Evolutionary conservation across 2,113 vertebrate species (phyloP), one percentile per base, ranked within the genome.

Genomic region (Brienomyrus longianalis): DNA sequence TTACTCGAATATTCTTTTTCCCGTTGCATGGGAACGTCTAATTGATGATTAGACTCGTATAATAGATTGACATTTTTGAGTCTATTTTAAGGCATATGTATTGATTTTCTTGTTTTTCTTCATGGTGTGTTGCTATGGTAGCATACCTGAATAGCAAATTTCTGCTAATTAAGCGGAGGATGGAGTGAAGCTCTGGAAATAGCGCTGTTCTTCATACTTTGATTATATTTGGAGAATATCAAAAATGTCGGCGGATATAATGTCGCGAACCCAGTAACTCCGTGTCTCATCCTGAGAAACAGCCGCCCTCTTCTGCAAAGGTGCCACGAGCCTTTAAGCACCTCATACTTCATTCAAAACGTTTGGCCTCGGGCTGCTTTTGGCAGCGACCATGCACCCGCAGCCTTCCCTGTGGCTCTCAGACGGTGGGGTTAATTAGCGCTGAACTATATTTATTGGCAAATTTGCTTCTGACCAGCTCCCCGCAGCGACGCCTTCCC

Each of bases 51-150:
- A 85, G 27, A 74, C 50, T 31, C 56, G 77, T 27, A 86, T 83
- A 89, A 80, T 89, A 59, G 74, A 54, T 66, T 89, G 88, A 51
- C 70, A 70, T 51, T 54, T 54, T 80, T 80, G 9, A 5, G 19
- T 31, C n/a, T 77, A 31, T 89, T 89, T 89, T 89, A 80, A 89
- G 88, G 13, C 21, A 5, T 35, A 52, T 27, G 43, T 70, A 47
- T 70, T 70, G 70, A 89, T 80, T 89, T 89, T 35, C 66, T 52
- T 51, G 39, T 4, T 35, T 27, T 51, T 77, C 45, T 89, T 51
- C 88, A 52, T 52, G 48, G 62, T 54, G 27, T 35, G 88, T 89
- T 80, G 88, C 88, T 52, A 89, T 89, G 66, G 88, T 52, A 89
- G 39, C 88, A 51, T 17, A 89, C 88, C 66, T 89, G 88, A 89